Evolutionary conservation across 2,113 vertebrate species (phyloP).

Genomic region (Nothobranchius furzeri): DNA sequence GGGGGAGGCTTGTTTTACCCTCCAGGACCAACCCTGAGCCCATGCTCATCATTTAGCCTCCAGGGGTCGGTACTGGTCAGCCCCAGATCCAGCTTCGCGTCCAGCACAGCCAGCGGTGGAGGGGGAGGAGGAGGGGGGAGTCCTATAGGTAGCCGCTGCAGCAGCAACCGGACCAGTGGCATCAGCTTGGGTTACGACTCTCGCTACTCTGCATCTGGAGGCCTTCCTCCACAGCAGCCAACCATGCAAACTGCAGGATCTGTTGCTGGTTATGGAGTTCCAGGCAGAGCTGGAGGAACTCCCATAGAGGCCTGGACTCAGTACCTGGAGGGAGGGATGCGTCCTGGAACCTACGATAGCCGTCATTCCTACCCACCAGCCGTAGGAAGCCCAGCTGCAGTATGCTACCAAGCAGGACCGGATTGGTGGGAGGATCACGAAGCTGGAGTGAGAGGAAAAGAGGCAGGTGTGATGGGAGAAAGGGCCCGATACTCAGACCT

Average conservation of each 20-base stretch:
- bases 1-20: slow-evolving; percentile 73
- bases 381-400: slow-evolving; percentile 78
- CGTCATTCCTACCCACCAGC: slow-evolving; percentile 88
- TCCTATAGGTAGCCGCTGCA: slow-evolving; percentile 83
- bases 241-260: slow-evolving; percentile 58
- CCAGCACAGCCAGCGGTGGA: slow-evolving; percentile 81
- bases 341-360: slow-evolving; percentile 76
- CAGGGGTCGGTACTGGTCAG: slow-evolving; percentile 82
- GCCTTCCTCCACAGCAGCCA: slow-evolving; percentile 63
- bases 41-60: slow-evolving; percentile 82
- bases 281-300: slow-evolving; percentile 52
- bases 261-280: slow-evolving; percentile 40
- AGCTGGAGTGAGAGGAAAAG: slow-evolving; percentile 45
- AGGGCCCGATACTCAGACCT: slow-evolving; percentile 78
- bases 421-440: slow-evolving; percentile 77
- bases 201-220: slow-evolving; percentile 78
- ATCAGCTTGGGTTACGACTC: slow-evolving; percentile 89
- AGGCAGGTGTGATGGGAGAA: slow-evolving; percentile 64
- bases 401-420: slow-evolving; percentile 60
- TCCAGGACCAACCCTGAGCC: slow-evolving; percentile 73
- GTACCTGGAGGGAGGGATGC: slow-evolving; percentile 70
- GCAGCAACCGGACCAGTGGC: slow-evolving; percentile 88
- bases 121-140: slow-evolving; percentile 82
- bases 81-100: slow-evolving; percentile 86
- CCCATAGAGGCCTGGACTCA: slow-evolving; percentile 77